These are phyloP conservation scores for Chionodraco myersi DNA, from an alignment of 2,113 vertebrate genomes.

Conservation along the genomic window DNA sequence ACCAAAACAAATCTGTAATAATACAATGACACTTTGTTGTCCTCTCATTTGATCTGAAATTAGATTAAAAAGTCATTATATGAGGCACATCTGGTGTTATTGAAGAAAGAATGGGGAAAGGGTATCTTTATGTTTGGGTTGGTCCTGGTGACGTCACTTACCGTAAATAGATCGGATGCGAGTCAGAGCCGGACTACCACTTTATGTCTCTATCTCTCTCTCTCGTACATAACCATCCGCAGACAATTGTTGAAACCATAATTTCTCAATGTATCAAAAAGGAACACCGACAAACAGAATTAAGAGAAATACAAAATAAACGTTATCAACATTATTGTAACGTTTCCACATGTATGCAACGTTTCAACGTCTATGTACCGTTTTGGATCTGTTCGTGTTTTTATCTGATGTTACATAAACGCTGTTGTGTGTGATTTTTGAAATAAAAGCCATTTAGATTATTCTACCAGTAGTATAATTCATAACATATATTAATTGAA, in stretches of 20 bases:
- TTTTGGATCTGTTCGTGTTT: background rate
- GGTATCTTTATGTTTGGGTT: conserved; percentile 18
- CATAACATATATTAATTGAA: no score
- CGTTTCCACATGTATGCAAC: no score
- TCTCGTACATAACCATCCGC: conserved; percentile 71
- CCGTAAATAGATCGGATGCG: conserved; percentile 46
- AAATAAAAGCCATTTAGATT: fast-evolving
- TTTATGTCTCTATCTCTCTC: conserved; percentile 18
- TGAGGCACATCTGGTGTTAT: fast-evolving
- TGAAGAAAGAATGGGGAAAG: background rate
- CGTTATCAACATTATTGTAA: no score
- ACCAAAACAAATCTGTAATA: background rate
- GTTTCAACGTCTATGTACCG: no score
- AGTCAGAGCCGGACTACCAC: conserved; percentile 45
- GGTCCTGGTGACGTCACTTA: conserved; percentile 70
- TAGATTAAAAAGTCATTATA: background rate
- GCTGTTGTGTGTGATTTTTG: background rate
- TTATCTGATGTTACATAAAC: background rate
- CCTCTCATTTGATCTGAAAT: background rate
- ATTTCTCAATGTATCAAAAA: background rate
- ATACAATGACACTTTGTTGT: background rate
- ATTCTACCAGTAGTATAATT: background rate
- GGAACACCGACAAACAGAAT: background rate
- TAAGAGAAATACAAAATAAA: no score
- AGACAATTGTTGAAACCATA: background rate